Conservation (phyloP, 2,888 invertebrate genomes). For the Coelinius sp. region DNA sequence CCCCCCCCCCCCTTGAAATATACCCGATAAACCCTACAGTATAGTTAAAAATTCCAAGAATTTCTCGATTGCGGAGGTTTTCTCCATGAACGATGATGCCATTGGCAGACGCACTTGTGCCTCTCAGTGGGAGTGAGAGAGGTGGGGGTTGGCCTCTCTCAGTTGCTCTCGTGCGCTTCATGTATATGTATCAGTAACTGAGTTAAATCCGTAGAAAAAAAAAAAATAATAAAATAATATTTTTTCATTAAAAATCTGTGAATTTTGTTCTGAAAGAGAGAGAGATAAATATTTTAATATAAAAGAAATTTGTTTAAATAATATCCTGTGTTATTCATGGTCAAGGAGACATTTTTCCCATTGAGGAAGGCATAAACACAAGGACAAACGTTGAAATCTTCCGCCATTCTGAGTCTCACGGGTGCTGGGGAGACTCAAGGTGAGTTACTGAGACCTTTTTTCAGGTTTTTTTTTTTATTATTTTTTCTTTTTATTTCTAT, state of each 20-base stretch:
- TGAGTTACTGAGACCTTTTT: not conserved
- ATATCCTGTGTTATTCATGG: not conserved
- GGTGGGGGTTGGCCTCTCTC: too few relatives aligned
- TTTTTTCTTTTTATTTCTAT: not conserved
- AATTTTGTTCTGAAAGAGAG: not conserved
- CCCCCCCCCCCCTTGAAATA: not conserved
- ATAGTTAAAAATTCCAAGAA: constrained; percentile 36
- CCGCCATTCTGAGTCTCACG: not conserved
- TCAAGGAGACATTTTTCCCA: not conserved
- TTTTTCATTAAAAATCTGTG: not conserved
- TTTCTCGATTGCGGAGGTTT: constrained; percentile 28
- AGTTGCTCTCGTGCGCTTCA: not conserved
- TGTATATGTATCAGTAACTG: not conserved
- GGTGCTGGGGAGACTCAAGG: not conserved
- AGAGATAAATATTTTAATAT: not conserved
- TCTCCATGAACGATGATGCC: not conserved
- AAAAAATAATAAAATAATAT: not conserved
- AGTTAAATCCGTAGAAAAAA: not conserved
- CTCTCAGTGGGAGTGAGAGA: not conserved
- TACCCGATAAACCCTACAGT: not conserved
- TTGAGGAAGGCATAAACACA: not conserved
- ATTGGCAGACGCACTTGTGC: constrained; percentile 8
- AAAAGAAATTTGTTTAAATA: too few relatives aligned
- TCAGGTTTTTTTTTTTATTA: too few relatives aligned
- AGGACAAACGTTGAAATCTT: not conserved